Evolutionary conservation across 1,140 invertebrate species (phyloP).

Genomic region (Periplaneta americana): DNA sequence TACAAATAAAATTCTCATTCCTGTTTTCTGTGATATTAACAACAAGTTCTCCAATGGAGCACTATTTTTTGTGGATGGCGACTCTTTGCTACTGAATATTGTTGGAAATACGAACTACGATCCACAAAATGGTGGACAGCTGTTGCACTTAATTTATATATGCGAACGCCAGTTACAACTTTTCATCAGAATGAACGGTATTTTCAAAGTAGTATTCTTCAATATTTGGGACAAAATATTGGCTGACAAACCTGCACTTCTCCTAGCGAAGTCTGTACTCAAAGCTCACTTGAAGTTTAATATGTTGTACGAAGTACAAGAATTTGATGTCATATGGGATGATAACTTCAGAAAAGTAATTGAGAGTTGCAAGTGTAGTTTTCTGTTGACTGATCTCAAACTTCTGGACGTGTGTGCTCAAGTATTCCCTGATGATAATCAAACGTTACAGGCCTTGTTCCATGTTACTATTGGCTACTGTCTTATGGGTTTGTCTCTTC

Average conservation of each 20-base stretch:
- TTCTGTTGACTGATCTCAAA: slow-evolving; percentile 10
- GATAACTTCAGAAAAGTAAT: not conserved
- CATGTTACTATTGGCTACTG: slow-evolving; percentile 1
- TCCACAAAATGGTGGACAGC: slow-evolving; percentile 9
- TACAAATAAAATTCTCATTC: not conserved
- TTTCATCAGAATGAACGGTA: slow-evolving; percentile 8
- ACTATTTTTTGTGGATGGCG: slow-evolving; percentile 15
- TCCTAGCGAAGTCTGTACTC: slow-evolving; percentile 2
- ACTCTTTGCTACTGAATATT: not conserved
- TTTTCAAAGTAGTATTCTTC: slow-evolving; percentile 6
- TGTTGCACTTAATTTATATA: slow-evolving; percentile 16
- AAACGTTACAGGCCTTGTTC: not conserved
- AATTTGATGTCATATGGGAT: slow-evolving; percentile 7
- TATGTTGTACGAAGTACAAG: not conserved
- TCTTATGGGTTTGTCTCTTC: not conserved
- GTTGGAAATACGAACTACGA: slow-evolving; percentile 11
- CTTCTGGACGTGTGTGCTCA: not conserved
- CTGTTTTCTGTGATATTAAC: slow-evolving; percentile 11
- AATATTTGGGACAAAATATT: not conserved
- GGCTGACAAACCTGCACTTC: slow-evolving; percentile 1
- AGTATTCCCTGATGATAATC: not conserved
- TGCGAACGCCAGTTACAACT: slow-evolving; percentile 11
- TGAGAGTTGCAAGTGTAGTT: slow-evolving; percentile 1
- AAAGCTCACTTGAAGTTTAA: slow-evolving; percentile 13
- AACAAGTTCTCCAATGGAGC: slow-evolving; percentile 9